Percentiles rank a stretch among this genome's conserved stretches.
Evolutionary conservation across 2,113 vertebrate genomes (phyloP).

Genomic region (Ageneiosus marmoratus): DNA sequence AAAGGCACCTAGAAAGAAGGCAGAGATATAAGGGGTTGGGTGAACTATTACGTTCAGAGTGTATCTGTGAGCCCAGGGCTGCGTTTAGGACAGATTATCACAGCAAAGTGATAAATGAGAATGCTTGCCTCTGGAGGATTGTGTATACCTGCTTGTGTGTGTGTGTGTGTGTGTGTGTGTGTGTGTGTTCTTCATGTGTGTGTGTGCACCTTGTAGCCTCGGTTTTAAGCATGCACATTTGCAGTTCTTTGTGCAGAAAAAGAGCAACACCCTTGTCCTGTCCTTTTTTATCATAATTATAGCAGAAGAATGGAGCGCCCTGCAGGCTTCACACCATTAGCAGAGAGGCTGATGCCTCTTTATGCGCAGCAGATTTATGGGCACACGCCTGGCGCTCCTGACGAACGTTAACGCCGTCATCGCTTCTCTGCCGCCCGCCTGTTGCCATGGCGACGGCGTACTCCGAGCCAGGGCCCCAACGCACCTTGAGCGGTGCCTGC

Average conservation of each 20-base stretch:
- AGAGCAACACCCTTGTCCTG: slow-evolving; percentile 64
- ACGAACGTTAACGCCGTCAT: slow-evolving; percentile 77
- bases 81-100: slow-evolving; percentile 59
- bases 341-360: slow-evolving; percentile 75
- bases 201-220: slow-evolving; percentile 21
- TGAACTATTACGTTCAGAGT: slow-evolving; percentile 41
- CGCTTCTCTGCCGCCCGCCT: slow-evolving; percentile 73
- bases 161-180: slow-evolving; percentile 32
- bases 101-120: slow-evolving; percentile 56
- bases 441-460: slow-evolving; percentile 85
- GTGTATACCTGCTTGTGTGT: neutral
- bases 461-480: slow-evolving; percentile 78
- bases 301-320: slow-evolving; percentile 73
- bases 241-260: slow-evolving; percentile 21
- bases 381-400: slow-evolving; percentile 72
- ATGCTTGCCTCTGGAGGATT: neutral
- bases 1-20: neutral
- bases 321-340: slow-evolving; percentile 68
- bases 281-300: slow-evolving; percentile 77
- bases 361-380: slow-evolving; percentile 86
- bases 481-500: slow-evolving; percentile 78
- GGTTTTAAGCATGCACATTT: slow-evolving; percentile 21
- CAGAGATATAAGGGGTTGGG: slow-evolving; percentile 31
- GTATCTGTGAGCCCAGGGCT: slow-evolving; percentile 59
- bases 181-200: slow-evolving; percentile 30